These are phyloP conservation scores for Bos javanicus DNA, from an alignment of 2,113 vertebrate species.

Conservation along the genomic window DNA sequence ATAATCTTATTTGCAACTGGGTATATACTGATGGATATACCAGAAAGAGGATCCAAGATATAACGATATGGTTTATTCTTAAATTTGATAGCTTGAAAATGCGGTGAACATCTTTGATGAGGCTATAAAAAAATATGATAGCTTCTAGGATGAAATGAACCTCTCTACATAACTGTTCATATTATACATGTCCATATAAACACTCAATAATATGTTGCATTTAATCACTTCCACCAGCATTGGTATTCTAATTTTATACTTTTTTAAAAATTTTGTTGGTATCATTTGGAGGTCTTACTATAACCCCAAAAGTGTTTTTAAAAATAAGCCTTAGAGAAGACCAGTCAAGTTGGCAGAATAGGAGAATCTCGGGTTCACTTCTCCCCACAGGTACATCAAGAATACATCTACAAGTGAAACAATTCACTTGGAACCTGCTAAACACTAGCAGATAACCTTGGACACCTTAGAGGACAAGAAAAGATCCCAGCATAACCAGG, in stretches of 20 bases:
- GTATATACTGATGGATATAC: neutral
- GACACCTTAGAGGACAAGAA: neutral
- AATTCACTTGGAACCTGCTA: neutral
- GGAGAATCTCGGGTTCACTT: neutral
- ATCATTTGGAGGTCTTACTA: slow-evolving; percentile 18
- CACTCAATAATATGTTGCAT: neutral
- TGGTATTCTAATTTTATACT: neutral
- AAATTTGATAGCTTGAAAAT: neutral
- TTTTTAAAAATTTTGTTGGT: neutral
- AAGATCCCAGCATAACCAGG: neutral
- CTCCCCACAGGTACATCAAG: neutral
- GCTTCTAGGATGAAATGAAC: neutral
- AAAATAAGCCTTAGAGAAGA: neutral
- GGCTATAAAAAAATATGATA: neutral
- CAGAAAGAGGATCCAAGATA: neutral
- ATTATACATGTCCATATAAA: neutral
- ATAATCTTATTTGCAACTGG: neutral
- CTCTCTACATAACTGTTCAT: neutral
- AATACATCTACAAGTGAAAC: neutral
- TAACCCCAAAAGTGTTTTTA: neutral
- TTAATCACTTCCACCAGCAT: neutral
- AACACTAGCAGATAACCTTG: neutral
- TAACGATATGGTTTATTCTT: neutral
- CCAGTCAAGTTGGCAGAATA: neutral
- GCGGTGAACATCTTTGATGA: neutral